Conservation (phyloP, 2,888 invertebrate genomes). For the Scaptodrosophila latifasciaeformis region DNA sequence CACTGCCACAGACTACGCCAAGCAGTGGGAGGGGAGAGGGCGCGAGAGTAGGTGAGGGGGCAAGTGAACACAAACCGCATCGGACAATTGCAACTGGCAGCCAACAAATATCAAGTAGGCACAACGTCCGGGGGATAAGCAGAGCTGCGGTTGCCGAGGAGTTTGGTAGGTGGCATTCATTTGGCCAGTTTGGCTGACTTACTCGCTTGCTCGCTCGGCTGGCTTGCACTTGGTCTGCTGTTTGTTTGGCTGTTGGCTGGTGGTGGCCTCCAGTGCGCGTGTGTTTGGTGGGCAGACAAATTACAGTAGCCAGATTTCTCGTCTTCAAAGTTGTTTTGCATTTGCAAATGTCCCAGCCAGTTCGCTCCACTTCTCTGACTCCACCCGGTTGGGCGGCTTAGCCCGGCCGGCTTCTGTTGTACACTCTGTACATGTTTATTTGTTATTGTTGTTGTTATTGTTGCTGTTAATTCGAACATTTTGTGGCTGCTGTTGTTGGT, state of each 20-base stretch:
- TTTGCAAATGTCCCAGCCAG: constrained; percentile 43
- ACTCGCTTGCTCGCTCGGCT: constrained; percentile 19
- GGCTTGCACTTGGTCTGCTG: constrained; percentile 18
- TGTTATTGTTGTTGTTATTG: constrained; percentile 1
- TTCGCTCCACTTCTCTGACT: constrained; percentile 18
- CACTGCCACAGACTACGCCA: constrained; percentile 12
- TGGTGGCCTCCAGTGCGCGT: constrained; percentile 20
- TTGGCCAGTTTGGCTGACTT: constrained; percentile 8
- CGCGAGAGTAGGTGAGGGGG: not conserved
- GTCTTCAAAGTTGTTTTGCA: constrained; percentile 70
- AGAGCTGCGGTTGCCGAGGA: constrained; percentile 22
- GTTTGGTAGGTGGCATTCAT: constrained; percentile 47
- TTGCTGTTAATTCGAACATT: constrained; percentile 26
- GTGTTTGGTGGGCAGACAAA: constrained; percentile 67
- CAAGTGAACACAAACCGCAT: not conserved
- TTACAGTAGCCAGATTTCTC: constrained; percentile 71
- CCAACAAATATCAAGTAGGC: constrained; percentile 23
- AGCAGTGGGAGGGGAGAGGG: not conserved
- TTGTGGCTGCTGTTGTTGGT: constrained; percentile 24
- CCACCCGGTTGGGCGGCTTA: constrained; percentile 10
- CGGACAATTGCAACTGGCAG: constrained; percentile 32
- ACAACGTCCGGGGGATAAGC: not conserved
- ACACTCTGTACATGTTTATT: constrained; percentile 60
- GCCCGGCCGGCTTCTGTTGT: constrained; percentile 24
- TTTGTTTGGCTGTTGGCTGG: not conserved